Percentiles rank a stretch among this genome's conserved stretches.
phyloP scores from a whole-genome alignment of 2,888 invertebrate species.

The Drosophila atripex region DNA sequence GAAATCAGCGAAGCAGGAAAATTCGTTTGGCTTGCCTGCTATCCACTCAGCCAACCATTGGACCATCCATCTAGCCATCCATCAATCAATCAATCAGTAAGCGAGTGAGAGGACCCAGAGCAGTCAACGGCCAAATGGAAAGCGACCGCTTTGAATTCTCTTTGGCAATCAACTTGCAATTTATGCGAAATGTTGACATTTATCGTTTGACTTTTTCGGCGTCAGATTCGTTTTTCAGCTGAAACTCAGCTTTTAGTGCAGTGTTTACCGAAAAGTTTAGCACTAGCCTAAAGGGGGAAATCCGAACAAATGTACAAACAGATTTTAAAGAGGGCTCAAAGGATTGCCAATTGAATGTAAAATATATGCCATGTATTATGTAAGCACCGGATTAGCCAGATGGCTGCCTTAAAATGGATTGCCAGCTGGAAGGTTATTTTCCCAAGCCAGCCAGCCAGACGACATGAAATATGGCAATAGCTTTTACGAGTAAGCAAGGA shows the following conservation, averaged over 20 bases:
- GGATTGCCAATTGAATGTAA: conserved; percentile 42
- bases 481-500: conserved; percentile 1
- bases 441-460: conserved; percentile 2
- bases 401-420: conserved; percentile 20
- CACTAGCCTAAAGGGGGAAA: conserved; percentile 39
- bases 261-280: conserved; percentile 54
- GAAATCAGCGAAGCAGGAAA: conserved; percentile 37
- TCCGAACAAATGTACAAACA: conserved; percentile 64
- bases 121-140: conserved; percentile 35
- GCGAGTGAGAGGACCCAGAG: conserved; percentile 20
- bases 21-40: conserved; percentile 31
- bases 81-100: conserved; percentile 57
- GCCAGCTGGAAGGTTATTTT: conserved; percentile 4
- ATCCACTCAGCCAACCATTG: conserved; percentile 29
- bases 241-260: conserved; percentile 5
- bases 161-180: conserved; percentile 61
- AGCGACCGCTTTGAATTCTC: conserved; percentile 28
- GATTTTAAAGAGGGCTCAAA: conserved; percentile 59
- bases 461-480: conserved; percentile 15
- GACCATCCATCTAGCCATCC: conserved; percentile 20
- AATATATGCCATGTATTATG: conserved; percentile 32
- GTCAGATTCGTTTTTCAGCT: conserved; percentile 9
- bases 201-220: conserved; percentile 57
- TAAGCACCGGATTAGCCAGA: conserved; percentile 36
- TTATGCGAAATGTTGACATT: conserved; percentile 77